Evolutionary conservation across 2,113 vertebrate species (phyloP), one percentile per base, ranked within the genome.

Genomic region (Rafetus swinhoei): DNA sequence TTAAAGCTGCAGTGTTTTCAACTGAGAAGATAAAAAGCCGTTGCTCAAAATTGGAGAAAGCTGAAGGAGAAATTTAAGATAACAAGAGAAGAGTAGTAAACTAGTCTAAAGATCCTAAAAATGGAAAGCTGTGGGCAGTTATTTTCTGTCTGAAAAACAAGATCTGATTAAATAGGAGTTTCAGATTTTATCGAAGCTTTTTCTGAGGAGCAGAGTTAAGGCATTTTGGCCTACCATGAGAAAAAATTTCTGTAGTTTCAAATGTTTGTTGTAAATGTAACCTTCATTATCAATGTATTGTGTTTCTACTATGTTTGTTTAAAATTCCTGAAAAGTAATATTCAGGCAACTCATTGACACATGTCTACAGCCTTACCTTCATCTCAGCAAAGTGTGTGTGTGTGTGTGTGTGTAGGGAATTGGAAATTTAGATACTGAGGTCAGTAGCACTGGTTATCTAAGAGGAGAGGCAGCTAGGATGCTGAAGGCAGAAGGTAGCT

Each of bases 131-230:
- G 56, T 12, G 8, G 54, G 22, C 87, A 35, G 69, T 39, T 4
- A 87, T 85, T 85, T 94, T 87, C 69, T 88, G 53, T 77, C 85
- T 87, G 54, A 25, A 88, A 93, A 94, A 9, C 2, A 25, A 87
- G 3, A 8, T 24, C 2, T 7, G 25, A 3, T 62, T 91, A 54
- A 35, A 21, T 1, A 18, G 29, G 0, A 45, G 29, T 83, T 52
- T 52, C 1, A 1, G 27, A 65, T 59, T 13, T 19, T 69, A 85
- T 56, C 11, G 56, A 22, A 85, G 39, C 22, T 89, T 5, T 77
- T 60, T 10, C 27, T n/a, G 89, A 62, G 16, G 19, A 88, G 19
- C 29, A 59, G 59, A 88, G 60, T 52, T 56, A 60, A 15, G 27
- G 59, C 2, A 5, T 81, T 1, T 8, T 7, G 87, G 32, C 5